Percentiles rank a stretch among this genome's conserved stretches.
These are phyloP conservation scores for Anser brachyrhynchus DNA, from an alignment of 2,113 vertebrate species.

Conservation along the genomic window DNA sequence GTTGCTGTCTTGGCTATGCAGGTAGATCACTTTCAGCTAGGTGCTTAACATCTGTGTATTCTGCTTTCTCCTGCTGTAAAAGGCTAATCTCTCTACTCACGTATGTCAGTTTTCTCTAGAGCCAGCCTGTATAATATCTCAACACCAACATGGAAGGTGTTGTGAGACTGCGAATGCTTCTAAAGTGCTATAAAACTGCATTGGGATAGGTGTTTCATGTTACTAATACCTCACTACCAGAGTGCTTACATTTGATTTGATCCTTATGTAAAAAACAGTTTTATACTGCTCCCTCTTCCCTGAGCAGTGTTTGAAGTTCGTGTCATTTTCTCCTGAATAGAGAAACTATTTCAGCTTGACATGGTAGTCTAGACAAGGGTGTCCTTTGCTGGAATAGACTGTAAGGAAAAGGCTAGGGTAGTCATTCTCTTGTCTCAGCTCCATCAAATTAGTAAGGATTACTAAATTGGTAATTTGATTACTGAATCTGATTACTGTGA, in stretches of 20 bases:
- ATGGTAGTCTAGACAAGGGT: background rate
- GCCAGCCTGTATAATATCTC: background rate
- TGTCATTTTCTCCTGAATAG: background rate
- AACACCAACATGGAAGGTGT: background rate
- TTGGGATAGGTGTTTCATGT: background rate
- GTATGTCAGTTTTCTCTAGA: background rate
- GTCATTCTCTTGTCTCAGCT: background rate
- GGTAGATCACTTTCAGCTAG: background rate
- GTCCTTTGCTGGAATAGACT: background rate
- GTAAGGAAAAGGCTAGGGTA: background rate
- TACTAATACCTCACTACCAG: background rate
- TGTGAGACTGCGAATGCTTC: background rate
- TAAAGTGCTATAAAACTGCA: background rate
- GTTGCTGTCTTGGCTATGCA: background rate
- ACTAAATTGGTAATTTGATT: background rate
- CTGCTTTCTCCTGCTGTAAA: background rate
- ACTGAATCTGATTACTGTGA: too few species aligned
- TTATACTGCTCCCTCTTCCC: background rate
- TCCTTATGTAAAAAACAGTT: background rate
- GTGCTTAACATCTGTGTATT: conserved; percentile 23
- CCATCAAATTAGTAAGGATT: background rate
- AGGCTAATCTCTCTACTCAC: background rate
- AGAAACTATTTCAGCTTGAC: background rate
- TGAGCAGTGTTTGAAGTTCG: background rate
- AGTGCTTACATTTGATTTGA: background rate